Conservation (phyloP, 2,797 vertebrate genomes). For the Melanotaenia pygmaea region DNA sequence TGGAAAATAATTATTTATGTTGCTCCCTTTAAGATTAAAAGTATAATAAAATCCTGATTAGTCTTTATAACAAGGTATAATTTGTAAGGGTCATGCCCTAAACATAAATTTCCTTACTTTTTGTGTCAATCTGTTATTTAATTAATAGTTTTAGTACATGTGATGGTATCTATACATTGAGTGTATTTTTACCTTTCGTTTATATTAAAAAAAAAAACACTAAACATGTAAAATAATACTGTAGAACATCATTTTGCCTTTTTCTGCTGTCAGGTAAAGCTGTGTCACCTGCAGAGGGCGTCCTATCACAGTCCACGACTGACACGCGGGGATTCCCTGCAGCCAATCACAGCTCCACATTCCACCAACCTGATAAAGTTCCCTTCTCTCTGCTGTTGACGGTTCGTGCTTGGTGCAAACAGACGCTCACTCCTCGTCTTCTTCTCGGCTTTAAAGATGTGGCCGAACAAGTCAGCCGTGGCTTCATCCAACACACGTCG, state of each 20-base stretch:
- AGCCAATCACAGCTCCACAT: conserved; percentile 69
- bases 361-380: conserved; percentile 39
- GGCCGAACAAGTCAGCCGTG: background rate
- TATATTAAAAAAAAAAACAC: too few species aligned
- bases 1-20: too few species aligned
- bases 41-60: too few species aligned
- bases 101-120: too few species aligned
- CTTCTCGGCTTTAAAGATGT: conserved; percentile 25
- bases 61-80: too few species aligned
- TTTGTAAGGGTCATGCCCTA: too few species aligned
- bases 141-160: background rate
- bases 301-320: conserved; percentile 21
- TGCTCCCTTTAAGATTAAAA: too few species aligned
- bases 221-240: too few species aligned
- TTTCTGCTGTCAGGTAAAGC: conserved; percentile 16
- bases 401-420: background rate
- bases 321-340: conserved; percentile 1
- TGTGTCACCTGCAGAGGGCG: conserved; percentile 61
- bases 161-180: too few species aligned
- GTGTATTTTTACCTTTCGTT: too few species aligned
- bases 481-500: background rate
- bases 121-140: background rate
- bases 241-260: background rate
- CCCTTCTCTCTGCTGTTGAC: conserved; percentile 1
- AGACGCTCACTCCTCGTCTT: background rate